Percentiles rank a stretch among this genome's conserved stretches.
These are phyloP conservation scores for Phoeniculus purpureus DNA, from an alignment of 2,797 vertebrate species.

Conservation along the genomic window DNA sequence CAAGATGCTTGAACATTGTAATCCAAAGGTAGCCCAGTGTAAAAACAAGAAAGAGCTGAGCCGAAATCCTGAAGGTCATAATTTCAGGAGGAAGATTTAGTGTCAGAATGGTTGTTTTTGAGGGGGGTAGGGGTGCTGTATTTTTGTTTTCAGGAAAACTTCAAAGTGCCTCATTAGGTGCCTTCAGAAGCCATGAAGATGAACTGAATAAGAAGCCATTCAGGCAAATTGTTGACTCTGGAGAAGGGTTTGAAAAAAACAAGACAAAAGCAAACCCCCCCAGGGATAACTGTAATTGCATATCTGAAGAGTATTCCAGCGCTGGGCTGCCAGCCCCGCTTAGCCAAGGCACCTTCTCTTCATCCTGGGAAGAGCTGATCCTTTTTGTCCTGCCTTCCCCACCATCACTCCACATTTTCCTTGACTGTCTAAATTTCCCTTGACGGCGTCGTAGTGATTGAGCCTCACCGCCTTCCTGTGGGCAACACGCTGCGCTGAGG, in stretches of 20 bases:
- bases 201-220: conserved; percentile 52
- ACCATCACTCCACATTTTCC: conserved; percentile 74
- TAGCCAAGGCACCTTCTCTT: conserved; percentile 57
- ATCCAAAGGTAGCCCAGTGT: background rate
- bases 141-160: conserved; percentile 43
- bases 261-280: conserved; percentile 53
- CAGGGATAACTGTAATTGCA: conserved; percentile 43
- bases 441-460: conserved; percentile 64
- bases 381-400: conserved; percentile 35
- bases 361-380: conserved; percentile 20
- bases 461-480: conserved; percentile 66
- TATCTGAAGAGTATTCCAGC: conserved; percentile 40
- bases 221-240: conserved; percentile 64
- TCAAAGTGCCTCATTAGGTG: conserved; percentile 60
- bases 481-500: conserved; percentile 55
- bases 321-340: conserved; percentile 43
- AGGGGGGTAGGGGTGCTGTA: background rate
- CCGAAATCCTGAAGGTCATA: conserved; percentile 33
- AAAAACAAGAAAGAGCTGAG: conserved; percentile 6
- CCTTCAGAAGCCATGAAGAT: conserved; percentile 62
- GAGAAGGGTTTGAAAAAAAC: conserved; percentile 49
- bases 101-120: background rate
- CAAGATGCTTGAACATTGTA: background rate
- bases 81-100: conserved; percentile 48
- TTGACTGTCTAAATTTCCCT: conserved; percentile 71